Evolutionary conservation across 2,888 invertebrate species (phyloP).

Genomic region (Eupithecia subfuscata): DNA sequence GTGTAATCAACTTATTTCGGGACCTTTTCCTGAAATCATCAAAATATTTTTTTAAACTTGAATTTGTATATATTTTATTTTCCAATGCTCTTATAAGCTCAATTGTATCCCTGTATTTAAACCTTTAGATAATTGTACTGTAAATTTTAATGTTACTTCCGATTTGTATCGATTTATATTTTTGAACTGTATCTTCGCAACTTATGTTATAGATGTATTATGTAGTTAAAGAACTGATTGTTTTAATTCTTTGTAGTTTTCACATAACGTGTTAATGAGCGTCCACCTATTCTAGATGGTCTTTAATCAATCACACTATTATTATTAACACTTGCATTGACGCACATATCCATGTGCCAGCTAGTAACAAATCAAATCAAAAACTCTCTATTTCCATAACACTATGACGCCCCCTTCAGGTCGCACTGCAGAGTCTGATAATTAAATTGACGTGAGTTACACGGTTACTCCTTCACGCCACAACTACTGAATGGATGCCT

Average conservation of each 20-base stretch:
- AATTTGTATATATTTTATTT: slow-evolving; percentile 1
- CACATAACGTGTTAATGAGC: background rate
- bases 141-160: slow-evolving; percentile 29
- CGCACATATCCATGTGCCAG: background rate
- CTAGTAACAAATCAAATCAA: too few relatives aligned
- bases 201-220: slow-evolving; percentile 18
- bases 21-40: background rate
- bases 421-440: background rate
- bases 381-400: too few relatives aligned
- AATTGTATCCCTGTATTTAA: slow-evolving; percentile 26
- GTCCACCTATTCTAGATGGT: background rate
- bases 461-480: background rate
- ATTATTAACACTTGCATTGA: background rate
- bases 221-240: slow-evolving; percentile 46
- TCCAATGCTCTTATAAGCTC: slow-evolving; percentile 25
- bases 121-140: slow-evolving; percentile 34
- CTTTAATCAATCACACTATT: background rate
- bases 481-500: background rate
- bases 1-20: background rate
- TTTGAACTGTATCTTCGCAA: slow-evolving; percentile 21
- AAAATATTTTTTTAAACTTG: background rate
- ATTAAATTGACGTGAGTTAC: background rate
- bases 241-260: slow-evolving; percentile 27
- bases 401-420: background rate
- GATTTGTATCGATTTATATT: slow-evolving; percentile 35